A percentile compares a stretch with the other conserved stretches of the same genome.
phyloP scores from a whole-genome alignment of 2,888 invertebrate species.

The Erebia epiphron region DNA sequence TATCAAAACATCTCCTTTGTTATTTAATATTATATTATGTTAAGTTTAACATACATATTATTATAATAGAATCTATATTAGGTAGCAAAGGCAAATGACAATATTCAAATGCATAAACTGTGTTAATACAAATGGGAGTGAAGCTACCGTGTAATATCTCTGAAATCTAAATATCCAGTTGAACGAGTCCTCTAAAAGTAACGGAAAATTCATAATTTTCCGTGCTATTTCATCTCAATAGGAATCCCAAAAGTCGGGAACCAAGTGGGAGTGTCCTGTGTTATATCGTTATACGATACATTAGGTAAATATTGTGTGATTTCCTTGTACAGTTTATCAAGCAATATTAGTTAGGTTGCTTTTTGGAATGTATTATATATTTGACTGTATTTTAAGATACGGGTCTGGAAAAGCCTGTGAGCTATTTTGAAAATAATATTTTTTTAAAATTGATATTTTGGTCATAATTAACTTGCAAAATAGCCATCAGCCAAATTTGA shows the following conservation, averaged over 20 bases:
- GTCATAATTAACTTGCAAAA: no score
- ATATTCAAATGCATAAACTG: no score
- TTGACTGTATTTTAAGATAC: no score
- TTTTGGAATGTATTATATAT: no score
- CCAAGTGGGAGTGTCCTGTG: slow-evolving; percentile 8
- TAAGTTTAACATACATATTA: no score
- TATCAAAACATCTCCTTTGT: not conserved
- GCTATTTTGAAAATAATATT: no score
- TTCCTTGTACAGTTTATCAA: not conserved
- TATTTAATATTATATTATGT: not conserved
- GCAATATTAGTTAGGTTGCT: not conserved
- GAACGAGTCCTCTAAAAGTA: slow-evolving; percentile 63
- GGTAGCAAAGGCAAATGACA: no score
- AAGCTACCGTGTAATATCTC: slow-evolving; percentile 70
- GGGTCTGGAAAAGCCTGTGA: no score
- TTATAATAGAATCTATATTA: not conserved
- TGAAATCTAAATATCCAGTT: slow-evolving; percentile 57
- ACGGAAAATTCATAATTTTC: slow-evolving; percentile 80
- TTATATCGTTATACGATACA: slow-evolving; percentile 33
- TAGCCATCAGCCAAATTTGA: no score
- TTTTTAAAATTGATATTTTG: no score
- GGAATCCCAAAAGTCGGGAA: slow-evolving; percentile 9
- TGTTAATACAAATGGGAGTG: slow-evolving; percentile 45
- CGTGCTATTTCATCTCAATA: slow-evolving; percentile 74
- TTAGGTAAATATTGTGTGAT: slow-evolving; percentile 14